Base-by-base conservation (phyloP, 2,113 vertebrate species). In the Oncorhynchus keta region DNA sequence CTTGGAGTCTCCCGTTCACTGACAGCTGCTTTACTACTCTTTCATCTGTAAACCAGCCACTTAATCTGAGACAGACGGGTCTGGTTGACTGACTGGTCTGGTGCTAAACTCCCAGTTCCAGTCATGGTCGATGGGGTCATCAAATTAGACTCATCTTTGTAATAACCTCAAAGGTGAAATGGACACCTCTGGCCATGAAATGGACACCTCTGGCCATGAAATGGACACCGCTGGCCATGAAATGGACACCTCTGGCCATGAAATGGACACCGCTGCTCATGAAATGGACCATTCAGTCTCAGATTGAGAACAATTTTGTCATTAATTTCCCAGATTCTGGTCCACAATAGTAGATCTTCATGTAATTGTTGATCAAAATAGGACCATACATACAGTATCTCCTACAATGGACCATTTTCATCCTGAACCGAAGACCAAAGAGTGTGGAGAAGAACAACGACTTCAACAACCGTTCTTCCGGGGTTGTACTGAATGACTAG, bases 381-480 rank as follows among this genome's bases (percentile, higher is more conserved):
- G 4, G 59, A 67, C 64, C 76, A 80, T 78, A 57, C 65, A 80
- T 72, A 28, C 28, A 28, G 28, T 3, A 64, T 75, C 80, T 22
- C 24, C 4, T 45, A 64, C 35, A 65, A 35, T 70, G 20, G 61
- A 61, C 57, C 13, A 22, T 73, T 79, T 71, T 20, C n/a, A 13
- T 24, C 72, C 70, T 76, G 73, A 85, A 81, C 66, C 73, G 75
- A 16, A 87, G 87, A 90, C 85, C 91, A 86, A 89, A 87, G 84
- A 84, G 77, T 78, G 81, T n/a, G 68, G 76, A 22, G 65, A 76
- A 77, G 77, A 80, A 48, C 75, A 73, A 81, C 9, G 74, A 82
- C 26, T 16, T 51, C 16, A 68, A 14, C 78, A 4, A 75, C 79
- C 68, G 59, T 28, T 81, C 48, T 64, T 45, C 39, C 39, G 74